Conservation (phyloP, 2,888 invertebrate genomes). For the Coelogynopora nodosa region DNA sequence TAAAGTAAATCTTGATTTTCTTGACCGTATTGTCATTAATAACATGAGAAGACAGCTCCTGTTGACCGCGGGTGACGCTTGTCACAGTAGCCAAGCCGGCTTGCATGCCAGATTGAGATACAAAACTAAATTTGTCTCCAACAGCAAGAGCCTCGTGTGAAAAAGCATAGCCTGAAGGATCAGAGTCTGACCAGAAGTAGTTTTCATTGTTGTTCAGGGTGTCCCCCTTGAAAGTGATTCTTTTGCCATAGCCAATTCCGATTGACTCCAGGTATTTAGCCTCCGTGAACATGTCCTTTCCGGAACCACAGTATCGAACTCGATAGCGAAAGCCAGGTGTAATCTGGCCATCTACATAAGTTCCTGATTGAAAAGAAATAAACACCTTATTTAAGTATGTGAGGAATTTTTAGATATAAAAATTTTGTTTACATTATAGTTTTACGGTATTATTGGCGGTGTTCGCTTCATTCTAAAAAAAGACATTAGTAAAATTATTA, state of each 20-base stretch:
- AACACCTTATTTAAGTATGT: not conserved
- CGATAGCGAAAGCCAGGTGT: constrained; percentile 73
- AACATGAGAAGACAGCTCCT: constrained; percentile 48
- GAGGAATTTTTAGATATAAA: not conserved
- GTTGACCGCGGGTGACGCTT: constrained; percentile 36
- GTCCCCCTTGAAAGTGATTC: constrained; percentile 71
- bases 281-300: constrained; percentile 69
- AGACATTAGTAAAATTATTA: not conserved
- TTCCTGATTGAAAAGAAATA: constrained; percentile 63
- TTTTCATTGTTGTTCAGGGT: constrained; percentile 68
- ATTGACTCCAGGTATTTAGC: constrained; percentile 70
- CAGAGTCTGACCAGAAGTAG: constrained; percentile 73
- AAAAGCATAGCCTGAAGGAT: constrained; percentile 72
- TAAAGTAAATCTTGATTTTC: constrained; percentile 50
- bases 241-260: constrained; percentile 72
- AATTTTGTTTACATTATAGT: not conserved
- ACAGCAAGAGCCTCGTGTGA: constrained; percentile 69
- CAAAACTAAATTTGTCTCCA: constrained; percentile 74
- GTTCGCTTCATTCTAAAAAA: not conserved
- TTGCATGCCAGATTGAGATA: constrained; percentile 48
- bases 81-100: constrained; percentile 51
- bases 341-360: constrained; percentile 71
- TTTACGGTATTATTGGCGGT: not conserved
- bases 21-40: constrained; percentile 48
- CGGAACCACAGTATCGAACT: constrained; percentile 69